Base-by-base conservation (phyloP, 1,140 invertebrate species). In the Tachypleus tridentatus region DNA sequence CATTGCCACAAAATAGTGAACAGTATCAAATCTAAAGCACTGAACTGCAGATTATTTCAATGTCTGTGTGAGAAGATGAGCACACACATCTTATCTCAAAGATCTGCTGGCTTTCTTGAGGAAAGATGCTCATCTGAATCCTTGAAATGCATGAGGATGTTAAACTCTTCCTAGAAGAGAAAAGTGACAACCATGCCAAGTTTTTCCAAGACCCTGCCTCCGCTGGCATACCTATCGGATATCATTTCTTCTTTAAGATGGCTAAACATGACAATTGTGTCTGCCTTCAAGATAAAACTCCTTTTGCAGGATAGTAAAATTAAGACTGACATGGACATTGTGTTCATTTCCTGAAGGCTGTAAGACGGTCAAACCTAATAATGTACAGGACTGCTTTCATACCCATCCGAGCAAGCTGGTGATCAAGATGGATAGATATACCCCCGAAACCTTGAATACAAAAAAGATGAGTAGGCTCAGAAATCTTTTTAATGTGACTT, bases 211-310 rank as follows among this genome's bases (percentile, higher is more conserved):
- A 64, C 5, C 29, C 50, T 47, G 52, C 50, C 50, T 64, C 51
- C 51, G 58, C 47, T 64, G 6, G 64, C 64, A 52, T 65, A 65
- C 57, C 54, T 62, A 53, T 29, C 64, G 58, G 60, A 65, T 56
- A 57, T 57, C 48, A 62, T 65, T n/a, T 58, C 52, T 51, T 50
- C 61, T 50, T 47, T 61, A 57, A 65, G 62, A 53, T 53, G 62
- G 49, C 60, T 65, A 57, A 64, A 65, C 51, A 61, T 51, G 51
- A 54, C 58, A 4, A 57, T 65, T 56, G 51, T 65, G 49, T 11
- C 52, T 49, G 5, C 60, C 48, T 61, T 65, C 10, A 65, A 65
- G 52, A n/a, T 57, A 65, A 61, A 29, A 29, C 60, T 65, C 7
- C 53, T 56, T 51, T 53, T 65, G 52, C 62, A 60, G 58, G 52